Evolutionary conservation across 37 sponge, comb jelly and placozoan species (phyloP), one percentile per base, ranked within the genome.

Genomic region (Axinella damicornis): DNA sequence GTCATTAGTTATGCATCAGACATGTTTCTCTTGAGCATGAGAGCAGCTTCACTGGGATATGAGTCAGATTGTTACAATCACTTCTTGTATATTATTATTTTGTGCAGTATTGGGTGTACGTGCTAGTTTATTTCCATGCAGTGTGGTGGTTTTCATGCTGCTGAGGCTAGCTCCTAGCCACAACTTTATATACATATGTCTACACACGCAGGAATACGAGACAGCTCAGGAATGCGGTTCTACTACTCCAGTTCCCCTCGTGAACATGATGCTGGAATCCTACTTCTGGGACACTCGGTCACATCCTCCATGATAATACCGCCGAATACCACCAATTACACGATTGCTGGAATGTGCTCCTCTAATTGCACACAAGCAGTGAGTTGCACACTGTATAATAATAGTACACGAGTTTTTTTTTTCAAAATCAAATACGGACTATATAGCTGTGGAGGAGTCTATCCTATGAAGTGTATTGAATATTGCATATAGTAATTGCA

Each of bases 181-280:
- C n/a, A n/a, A n/a, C n/a, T n/a, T n/a, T n/a, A n/a, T n/a, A n/a
- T n/a, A n/a, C n/a, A n/a, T n/a, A n/a, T n/a, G n/a, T n/a, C n/a
- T 13, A 15, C 70, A 74, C 53, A 46, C 34, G 12, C 86, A 87
- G 87, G 80, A 72, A 52, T 79, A 53, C 19, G 5, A 16, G 87
- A 87, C 66, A 80, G 80, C 52, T 87, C 87, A 63, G 87, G 87
- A 32, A 61, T 87, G 11, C 38, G 40, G 0, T 52, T 87, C 1
- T 59, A 34, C 33, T 87, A 87, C 81, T 72, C 78, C 5, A 21
- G n/a, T 16, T 37, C n/a, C 13, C 41, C 65, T 27, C 31, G 74
- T 40, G 58, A 61, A 32, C 66, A 87, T 6, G 66, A 79, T 38
- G 87, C 80, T 62, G 87, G 80, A 71, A 59, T 87, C 2, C 53